These are phyloP conservation scores for Psix sp. DNA, from an alignment of 1,140 invertebrate species.

Conservation along the genomic window DNA sequence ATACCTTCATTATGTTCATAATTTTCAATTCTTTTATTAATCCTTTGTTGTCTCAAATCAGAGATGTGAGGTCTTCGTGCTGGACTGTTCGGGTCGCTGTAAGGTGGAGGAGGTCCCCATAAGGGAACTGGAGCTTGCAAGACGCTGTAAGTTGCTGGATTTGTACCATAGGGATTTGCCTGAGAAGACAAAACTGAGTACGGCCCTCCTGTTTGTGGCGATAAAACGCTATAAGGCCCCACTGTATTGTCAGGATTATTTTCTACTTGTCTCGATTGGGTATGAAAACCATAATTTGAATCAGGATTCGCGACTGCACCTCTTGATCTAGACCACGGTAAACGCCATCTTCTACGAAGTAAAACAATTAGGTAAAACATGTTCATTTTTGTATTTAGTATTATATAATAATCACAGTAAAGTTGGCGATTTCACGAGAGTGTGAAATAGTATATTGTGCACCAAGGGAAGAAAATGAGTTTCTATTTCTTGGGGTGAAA, in stretches of 20 bases:
- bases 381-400: background rate
- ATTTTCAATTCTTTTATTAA: slow-evolving; percentile 70
- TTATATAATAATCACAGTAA: too few relatives aligned
- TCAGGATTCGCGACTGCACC: slow-evolving; percentile 79
- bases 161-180: slow-evolving; percentile 59
- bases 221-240: slow-evolving; percentile 68
- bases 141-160: slow-evolving; percentile 75
- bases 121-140: slow-evolving; percentile 78
- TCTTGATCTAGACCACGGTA: slow-evolving; percentile 74
- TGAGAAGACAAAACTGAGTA: slow-evolving; percentile 71
- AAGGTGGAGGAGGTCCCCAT: slow-evolving; percentile 86
- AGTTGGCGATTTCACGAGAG: too few relatives aligned
- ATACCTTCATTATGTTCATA: slow-evolving; percentile 71
- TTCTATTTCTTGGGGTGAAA: too few relatives aligned
- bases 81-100: slow-evolving; percentile 84
- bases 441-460: too few relatives aligned
- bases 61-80: slow-evolving; percentile 74
- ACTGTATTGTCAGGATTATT: slow-evolving; percentile 63
- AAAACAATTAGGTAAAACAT: background rate
- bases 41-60: slow-evolving; percentile 66
- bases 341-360: slow-evolving; percentile 70
- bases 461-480: too few relatives aligned
- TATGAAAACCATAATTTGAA: slow-evolving; percentile 82
- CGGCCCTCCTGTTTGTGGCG: slow-evolving; percentile 69
- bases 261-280: slow-evolving; percentile 72